Conservation (phyloP, 2,113 vertebrate genomes). For the Ceratotherium simum region DNA sequence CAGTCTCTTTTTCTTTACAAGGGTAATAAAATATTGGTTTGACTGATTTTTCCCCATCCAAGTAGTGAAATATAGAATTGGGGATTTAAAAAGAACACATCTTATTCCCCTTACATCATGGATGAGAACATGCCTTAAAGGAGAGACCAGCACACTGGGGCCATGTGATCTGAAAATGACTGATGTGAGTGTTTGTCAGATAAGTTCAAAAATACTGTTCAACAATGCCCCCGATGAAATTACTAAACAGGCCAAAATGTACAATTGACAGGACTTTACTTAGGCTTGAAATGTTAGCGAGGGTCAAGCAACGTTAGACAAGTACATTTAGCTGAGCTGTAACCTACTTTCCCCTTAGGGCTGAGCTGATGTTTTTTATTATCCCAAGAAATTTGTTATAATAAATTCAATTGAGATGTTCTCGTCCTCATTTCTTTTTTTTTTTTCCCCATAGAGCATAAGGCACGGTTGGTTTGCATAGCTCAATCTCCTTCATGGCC, state of each 20-base stretch:
- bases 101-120: not conserved
- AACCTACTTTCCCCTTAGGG: slow-evolving; percentile 31
- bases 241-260: slow-evolving; percentile 1
- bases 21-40: not conserved
- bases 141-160: not conserved
- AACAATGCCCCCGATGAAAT: slow-evolving; percentile 25
- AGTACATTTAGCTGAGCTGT: slow-evolving; percentile 25
- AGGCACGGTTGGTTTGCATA: not conserved
- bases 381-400: slow-evolving; percentile 50
- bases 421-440: not conserved
- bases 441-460: not conserved
- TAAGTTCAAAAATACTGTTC: slow-evolving; percentile 38
- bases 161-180: slow-evolving; percentile 28
- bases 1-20: not conserved
- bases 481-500: slow-evolving; percentile 52
- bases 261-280: slow-evolving; percentile 19
- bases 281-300: slow-evolving; percentile 41
- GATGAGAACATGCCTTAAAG: not conserved
- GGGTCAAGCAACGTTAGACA: slow-evolving; percentile 65
- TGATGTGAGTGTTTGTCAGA: not conserved
- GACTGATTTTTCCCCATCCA: not conserved
- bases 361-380: slow-evolving; percentile 68
- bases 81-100: not conserved
- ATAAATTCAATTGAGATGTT: slow-evolving; percentile 34
- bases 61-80: not conserved